Percentiles rank a stretch among this genome's conserved stretches.
Conservation (phyloP, 37 sponge, comb jelly and placozoan genomes). For the Crambe crambe region DNA sequence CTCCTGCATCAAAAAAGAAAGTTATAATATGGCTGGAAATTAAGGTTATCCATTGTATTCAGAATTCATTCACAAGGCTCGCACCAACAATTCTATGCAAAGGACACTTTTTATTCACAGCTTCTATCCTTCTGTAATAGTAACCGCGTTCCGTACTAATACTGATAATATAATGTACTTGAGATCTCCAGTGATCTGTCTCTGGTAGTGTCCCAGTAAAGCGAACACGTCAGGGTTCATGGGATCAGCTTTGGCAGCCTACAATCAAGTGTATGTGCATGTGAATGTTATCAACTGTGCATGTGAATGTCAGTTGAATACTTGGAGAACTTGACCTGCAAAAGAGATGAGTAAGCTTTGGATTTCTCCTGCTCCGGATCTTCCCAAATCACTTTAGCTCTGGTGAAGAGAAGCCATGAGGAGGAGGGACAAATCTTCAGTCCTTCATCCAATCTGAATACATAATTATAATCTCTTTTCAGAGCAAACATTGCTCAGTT, state of each 20-base stretch:
- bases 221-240: slow-evolving; percentile 47
- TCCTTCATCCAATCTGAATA: neutral
- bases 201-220: slow-evolving; percentile 75
- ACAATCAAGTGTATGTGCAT: no score
- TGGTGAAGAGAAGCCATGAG: slow-evolving; percentile 18
- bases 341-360: slow-evolving; percentile 19
- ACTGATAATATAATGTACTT: slow-evolving; percentile 11
- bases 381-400: slow-evolving; percentile 40
- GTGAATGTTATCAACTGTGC: no score
- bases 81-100: no score
- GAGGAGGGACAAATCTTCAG: slow-evolving; percentile 15
- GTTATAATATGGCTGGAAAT: no score
- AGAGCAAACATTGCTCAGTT: no score
- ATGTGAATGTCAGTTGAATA: neutral
- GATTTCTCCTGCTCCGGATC: slow-evolving; percentile 1
- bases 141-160: neutral
- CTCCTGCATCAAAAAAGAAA: slow-evolving; percentile 21
- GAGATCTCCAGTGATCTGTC: slow-evolving; percentile 23
- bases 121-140: no score
- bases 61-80: no score
- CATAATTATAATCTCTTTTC: no score
- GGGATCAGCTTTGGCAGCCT: slow-evolving; percentile 83
- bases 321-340: slow-evolving; percentile 25
- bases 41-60: no score
- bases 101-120: no score